A percentile compares a stretch with the other conserved stretches of the same genome.
phyloP scores from a whole-genome alignment of 2,888 invertebrate genomes.

The Yponomeuta cagnagella region DNA sequence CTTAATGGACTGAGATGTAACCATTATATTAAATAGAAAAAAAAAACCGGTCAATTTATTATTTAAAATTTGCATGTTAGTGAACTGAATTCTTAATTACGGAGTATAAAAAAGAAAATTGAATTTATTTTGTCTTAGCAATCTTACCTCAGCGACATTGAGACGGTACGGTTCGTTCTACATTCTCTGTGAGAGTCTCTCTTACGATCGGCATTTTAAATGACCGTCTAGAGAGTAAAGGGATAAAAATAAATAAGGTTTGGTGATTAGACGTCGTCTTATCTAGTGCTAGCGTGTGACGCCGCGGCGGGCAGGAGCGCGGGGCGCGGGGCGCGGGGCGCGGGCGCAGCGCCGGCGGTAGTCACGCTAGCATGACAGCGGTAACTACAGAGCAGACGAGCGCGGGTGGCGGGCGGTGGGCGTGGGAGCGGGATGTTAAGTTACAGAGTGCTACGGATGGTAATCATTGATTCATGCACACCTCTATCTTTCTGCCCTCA shows the following conservation, averaged over 20 bases:
- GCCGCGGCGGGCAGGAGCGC: constrained; percentile 30
- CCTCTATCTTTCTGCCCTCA: constrained; percentile 99
- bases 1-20: constrained; percentile 1
- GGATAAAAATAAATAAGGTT: constrained; percentile 76
- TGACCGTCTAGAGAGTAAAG: constrained; percentile 82
- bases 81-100: neutral
- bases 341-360: neutral
- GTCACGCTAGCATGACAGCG: constrained; percentile 59
- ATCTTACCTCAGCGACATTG: constrained; percentile 72
- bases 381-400: constrained; percentile 75
- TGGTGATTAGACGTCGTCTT: constrained; percentile 66
- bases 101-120: constrained; percentile 12
- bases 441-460: constrained; percentile 77
- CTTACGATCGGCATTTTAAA: constrained; percentile 77
- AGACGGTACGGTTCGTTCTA: constrained; percentile 74
- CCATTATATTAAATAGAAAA: constrained; percentile 1
- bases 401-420: constrained; percentile 59
- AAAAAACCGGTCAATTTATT: constrained; percentile 5
- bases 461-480: constrained; percentile 91
- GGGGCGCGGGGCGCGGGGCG: constrained; percentile 22
- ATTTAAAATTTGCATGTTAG: constrained; percentile 5
- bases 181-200: constrained; percentile 75
- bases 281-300: constrained; percentile 59
- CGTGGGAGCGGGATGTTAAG: constrained; percentile 79
- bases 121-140: constrained; percentile 54